These are phyloP conservation scores for Phaedon cochleariae DNA, from an alignment of 2,888 invertebrate species.

Conservation along the genomic window DNA sequence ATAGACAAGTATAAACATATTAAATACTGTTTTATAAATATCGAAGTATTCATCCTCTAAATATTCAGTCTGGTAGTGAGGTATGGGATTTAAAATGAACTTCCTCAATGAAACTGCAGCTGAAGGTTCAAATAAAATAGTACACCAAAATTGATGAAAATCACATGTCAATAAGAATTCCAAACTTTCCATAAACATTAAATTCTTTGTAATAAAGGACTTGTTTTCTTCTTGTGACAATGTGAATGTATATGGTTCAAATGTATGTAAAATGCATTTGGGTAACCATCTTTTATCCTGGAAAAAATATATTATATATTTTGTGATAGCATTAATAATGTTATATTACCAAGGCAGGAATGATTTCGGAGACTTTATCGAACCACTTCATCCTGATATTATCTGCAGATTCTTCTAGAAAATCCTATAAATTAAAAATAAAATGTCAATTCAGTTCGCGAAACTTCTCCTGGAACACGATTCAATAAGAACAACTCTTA, in stretches of 20 bases:
- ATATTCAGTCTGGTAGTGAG: slow-evolving; percentile 57
- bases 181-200: slow-evolving; percentile 51
- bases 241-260: slow-evolving; percentile 53
- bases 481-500: no score
- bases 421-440: slow-evolving; percentile 40
- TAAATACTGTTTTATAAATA: slow-evolving; percentile 69
- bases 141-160: slow-evolving; percentile 61
- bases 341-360: slow-evolving; percentile 53
- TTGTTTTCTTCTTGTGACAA: slow-evolving; percentile 50
- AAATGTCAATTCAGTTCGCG: no score
- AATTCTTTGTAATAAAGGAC: slow-evolving; percentile 50
- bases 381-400: slow-evolving; percentile 45
- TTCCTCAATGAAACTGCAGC: slow-evolving; percentile 50
- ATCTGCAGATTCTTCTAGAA: slow-evolving; percentile 38
- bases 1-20: slow-evolving; percentile 75
- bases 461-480: no score
- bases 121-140: slow-evolving; percentile 53
- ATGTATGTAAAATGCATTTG: slow-evolving; percentile 47
- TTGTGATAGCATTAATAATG: background rate
- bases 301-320: slow-evolving; percentile 26
- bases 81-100: slow-evolving; percentile 55
- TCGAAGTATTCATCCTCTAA: slow-evolving; percentile 61
- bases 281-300: slow-evolving; percentile 55
- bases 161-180: slow-evolving; percentile 55
- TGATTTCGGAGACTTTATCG: slow-evolving; percentile 49